A percentile compares a stretch with the other conserved stretches of the same genome.
Evolutionary conservation across 1,140 invertebrate genomes (phyloP).

Genomic region (Pemphigus obesinymphae): DNA sequence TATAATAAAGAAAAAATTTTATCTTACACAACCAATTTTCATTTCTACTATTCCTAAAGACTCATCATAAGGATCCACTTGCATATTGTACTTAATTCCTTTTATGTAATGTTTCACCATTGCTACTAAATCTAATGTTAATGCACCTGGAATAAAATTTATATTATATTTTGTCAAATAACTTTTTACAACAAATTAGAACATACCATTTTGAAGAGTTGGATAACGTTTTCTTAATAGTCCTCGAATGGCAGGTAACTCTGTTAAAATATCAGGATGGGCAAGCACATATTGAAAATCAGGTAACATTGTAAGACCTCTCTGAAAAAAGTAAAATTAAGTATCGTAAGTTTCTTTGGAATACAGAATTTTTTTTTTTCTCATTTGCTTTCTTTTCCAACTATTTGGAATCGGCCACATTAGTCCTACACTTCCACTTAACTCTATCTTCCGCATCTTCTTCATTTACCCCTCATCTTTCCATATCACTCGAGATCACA

Average conservation of each 20-base stretch:
- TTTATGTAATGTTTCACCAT: constrained; percentile 34
- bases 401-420: too few relatives aligned
- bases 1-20: not conserved
- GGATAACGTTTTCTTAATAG: constrained; percentile 73
- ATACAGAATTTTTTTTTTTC: too few relatives aligned
- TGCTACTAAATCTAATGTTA: constrained; percentile 5
- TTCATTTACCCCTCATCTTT: too few relatives aligned
- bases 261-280: constrained; percentile 71
- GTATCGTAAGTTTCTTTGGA: not conserved
- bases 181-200: not conserved
- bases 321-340: constrained; percentile 51
- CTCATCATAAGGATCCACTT: constrained; percentile 37
- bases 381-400: too few relatives aligned
- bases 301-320: constrained; percentile 60
- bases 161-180: not conserved
- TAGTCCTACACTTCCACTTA: too few relatives aligned
- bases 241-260: constrained; percentile 66
- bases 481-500: too few relatives aligned
- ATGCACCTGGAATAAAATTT: not conserved
- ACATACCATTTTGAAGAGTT: constrained; percentile 57
- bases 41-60: constrained; percentile 25
- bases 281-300: constrained; percentile 71
- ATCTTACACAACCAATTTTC: constrained; percentile 26
- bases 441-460: too few relatives aligned
- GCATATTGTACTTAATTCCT: constrained; percentile 27